phyloP scores from a whole-genome alignment of 2,797 vertebrate genomes.

The Cryptoblepharus egeriae region DNA sequence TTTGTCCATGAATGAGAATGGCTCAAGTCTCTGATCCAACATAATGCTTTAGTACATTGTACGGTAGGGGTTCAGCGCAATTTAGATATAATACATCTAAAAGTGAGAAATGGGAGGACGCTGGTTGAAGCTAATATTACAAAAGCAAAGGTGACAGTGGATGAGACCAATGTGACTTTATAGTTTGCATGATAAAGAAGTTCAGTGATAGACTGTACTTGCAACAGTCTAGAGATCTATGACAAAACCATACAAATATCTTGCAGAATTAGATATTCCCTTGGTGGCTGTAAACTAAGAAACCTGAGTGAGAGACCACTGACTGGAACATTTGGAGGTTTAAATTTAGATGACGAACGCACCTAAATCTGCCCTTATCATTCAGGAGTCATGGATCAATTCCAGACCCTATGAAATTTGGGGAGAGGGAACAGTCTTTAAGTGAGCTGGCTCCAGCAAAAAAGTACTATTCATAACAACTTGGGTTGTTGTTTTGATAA shows the following conservation, averaged over 20 bases:
- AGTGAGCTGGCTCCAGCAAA: not conserved
- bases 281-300: constrained; percentile 35
- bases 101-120: too few relatives aligned
- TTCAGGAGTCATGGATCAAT: not conserved
- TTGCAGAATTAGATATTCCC: not conserved
- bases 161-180: not conserved
- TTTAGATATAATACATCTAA: too few relatives aligned
- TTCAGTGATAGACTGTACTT: not conserved
- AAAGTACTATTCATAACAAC: not conserved
- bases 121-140: too few relatives aligned
- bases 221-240: not conserved
- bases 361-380: not conserved
- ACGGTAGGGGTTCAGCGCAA: too few relatives aligned
- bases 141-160: too few relatives aligned
- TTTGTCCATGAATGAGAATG: too few relatives aligned
- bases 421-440: not conserved
- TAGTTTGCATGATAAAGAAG: not conserved
- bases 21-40: too few relatives aligned
- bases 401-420: not conserved
- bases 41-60: too few relatives aligned
- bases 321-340: not conserved
- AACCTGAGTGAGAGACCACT: not conserved
- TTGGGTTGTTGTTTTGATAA: not conserved
- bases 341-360: constrained; percentile 7
- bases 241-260: not conserved